Evolutionary conservation across 2,113 vertebrate species (phyloP), one percentile per base, ranked within the genome.

Genomic region (Gymnogyps californianus): DNA sequence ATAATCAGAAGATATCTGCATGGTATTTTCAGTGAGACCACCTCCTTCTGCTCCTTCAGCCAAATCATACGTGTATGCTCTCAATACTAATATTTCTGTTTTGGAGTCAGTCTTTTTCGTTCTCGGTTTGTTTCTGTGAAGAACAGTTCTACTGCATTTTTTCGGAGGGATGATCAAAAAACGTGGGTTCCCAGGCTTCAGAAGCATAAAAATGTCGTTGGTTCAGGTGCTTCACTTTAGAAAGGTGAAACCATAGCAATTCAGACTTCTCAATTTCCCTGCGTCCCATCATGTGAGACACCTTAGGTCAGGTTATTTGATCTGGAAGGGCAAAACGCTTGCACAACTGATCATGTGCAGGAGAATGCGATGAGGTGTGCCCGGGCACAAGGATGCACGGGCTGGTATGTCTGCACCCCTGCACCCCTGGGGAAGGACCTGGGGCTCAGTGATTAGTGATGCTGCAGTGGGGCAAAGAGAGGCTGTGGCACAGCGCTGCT

Each of bases 221-320:
- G 84, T 95, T 83, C 84, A 82, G 66, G 59, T 86, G 82, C 32
- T 97, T 80, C 58, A 15, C 84, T 90, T 92, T 9, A 74, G 96
- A 96, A 96, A 96, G 85, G 13, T 92, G 95, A 97, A 96, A 97
- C 96, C 75, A n/a, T 10, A 83, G 75, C 79, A 83, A 77, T 69
- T 90, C 62, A 58, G 87, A 71, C 85, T 61, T 95, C 95, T 97
- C 93, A 31, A 10, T 85, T 97, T 95, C 82, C 75, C 58, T 54
- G 32, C 5, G 6, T 44, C 82, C 34, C 95, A 95, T 96, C 96
- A 96, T 83, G 93, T 96, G 96, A 97, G 95, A 96, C 71, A 96
- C 71, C 49, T 80, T 62, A 61, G 91, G 87, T 93, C 71, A 46
- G 36, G 96, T 91, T 93, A 96, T 93, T 90, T 88, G 96, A 97